Conservation (phyloP, 2,113 vertebrate genomes). For the Cheilinus undulatus region DNA sequence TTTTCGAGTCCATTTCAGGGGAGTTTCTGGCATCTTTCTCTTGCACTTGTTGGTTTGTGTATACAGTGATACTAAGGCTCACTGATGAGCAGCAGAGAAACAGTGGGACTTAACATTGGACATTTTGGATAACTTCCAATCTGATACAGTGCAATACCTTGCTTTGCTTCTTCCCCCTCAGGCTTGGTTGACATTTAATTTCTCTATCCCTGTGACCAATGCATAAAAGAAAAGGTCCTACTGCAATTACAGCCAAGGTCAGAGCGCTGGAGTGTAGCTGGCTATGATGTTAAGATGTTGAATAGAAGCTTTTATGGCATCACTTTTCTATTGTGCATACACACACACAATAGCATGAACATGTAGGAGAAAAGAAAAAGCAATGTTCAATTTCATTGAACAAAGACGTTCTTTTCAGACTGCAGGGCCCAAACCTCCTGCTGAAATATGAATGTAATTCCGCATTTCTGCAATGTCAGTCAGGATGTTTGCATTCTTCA, state of each 20-base stretch:
- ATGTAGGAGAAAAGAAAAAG: not conserved
- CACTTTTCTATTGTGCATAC: not conserved
- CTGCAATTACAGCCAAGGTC: conserved; percentile 76
- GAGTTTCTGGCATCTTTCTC: conserved; percentile 26
- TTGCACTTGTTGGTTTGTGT: conserved; percentile 18
- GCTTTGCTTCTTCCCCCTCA: conserved; percentile 43
- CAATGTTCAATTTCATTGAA: conserved; percentile 43
- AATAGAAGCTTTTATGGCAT: conserved; percentile 54
- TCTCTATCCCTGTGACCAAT: conserved; percentile 71
- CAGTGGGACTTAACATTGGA: conserved; percentile 42
- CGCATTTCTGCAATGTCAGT: conserved; percentile 35
- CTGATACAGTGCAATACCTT: conserved; percentile 47
- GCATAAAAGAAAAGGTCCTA: conserved; percentile 73
- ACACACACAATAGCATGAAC: not conserved
- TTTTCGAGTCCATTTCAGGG: conserved; percentile 43
- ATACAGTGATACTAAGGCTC: not conserved
- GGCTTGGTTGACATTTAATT: conserved; percentile 76
- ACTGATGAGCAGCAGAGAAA: conserved; percentile 30
- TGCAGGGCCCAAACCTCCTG: conserved; percentile 6
- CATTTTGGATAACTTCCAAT: conserved; percentile 63
- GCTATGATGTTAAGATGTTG: conserved; percentile 62
- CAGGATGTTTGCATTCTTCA: conserved; percentile 55
- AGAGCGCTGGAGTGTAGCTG: conserved; percentile 56
- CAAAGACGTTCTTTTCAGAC: conserved; percentile 29
- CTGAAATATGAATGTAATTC: conserved; percentile 40